Evolutionary conservation across 1,140 invertebrate genomes (phyloP).

Genomic region (Nilaparvata lugens): DNA sequence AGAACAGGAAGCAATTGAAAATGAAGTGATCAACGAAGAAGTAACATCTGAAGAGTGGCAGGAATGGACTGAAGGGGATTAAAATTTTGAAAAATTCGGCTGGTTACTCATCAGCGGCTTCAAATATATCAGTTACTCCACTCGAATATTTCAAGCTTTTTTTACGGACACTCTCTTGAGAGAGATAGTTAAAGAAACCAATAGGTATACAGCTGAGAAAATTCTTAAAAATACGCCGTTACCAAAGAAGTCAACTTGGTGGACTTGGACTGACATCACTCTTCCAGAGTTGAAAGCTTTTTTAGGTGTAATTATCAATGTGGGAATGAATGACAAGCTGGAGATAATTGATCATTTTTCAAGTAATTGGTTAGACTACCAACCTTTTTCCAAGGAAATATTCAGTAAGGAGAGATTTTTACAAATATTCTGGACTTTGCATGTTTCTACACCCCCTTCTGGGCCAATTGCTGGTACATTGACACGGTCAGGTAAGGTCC

Average conservation of each 20-base stretch:
- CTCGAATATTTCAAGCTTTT: background rate
- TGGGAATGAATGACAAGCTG: background rate
- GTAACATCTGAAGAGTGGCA: too few species aligned
- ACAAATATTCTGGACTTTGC: background rate
- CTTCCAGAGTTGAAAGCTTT: background rate
- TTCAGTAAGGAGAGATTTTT: background rate
- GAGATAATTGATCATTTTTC: background rate
- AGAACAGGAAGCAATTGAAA: too few species aligned
- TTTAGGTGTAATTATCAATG: background rate
- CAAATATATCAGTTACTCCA: background rate
- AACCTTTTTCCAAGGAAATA: slow-evolving; percentile 1
- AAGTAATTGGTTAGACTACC: background rate
- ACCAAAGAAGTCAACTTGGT: background rate
- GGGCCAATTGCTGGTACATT: background rate
- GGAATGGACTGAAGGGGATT: too few species aligned
- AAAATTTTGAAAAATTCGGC: too few species aligned
- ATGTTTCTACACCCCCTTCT: background rate
- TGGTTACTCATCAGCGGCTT: too few species aligned
- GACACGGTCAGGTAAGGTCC: background rate
- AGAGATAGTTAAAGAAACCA: background rate
- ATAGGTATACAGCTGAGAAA: background rate
- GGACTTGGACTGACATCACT: background rate
- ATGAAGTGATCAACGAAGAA: too few species aligned
- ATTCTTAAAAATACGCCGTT: background rate
- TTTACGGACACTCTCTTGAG: background rate